Percentiles rank a stretch among this genome's conserved stretches.
phyloP scores from a whole-genome alignment of 2,888 invertebrate species.

The Cremastobaeus sp. region DNA sequence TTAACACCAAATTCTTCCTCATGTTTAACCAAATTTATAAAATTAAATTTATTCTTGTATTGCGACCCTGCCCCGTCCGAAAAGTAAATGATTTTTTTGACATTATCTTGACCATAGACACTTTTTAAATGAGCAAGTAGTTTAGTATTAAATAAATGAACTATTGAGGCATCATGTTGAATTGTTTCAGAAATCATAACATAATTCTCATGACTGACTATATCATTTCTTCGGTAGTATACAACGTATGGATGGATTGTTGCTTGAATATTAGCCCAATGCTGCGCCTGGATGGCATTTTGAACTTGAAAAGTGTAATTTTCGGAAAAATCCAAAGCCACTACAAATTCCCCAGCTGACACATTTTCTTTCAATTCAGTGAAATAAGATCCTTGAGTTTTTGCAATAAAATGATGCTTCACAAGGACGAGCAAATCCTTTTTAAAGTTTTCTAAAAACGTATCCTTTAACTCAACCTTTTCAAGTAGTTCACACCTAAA shows the following conservation, averaged over 20 bases:
- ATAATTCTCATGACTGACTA: not conserved
- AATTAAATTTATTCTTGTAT: not conserved
- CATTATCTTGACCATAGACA: not conserved
- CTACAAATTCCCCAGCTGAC: not conserved
- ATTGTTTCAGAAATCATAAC: not conserved
- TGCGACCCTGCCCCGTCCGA: not conserved
- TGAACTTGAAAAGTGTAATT: not conserved
- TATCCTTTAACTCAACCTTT: conserved; percentile 11
- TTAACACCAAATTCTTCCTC: not conserved
- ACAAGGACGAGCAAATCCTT: conserved; percentile 15
- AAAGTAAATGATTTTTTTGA: conserved; percentile 1
- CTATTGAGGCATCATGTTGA: not conserved
- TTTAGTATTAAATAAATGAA: not conserved
- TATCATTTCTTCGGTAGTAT: not conserved
- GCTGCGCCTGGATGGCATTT: not conserved
- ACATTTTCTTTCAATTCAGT: not conserved
- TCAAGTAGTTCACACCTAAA: not conserved
- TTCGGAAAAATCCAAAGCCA: not conserved
- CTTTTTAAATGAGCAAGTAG: not conserved
- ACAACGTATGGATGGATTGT: not conserved
- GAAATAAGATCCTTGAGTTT: conserved; percentile 23
- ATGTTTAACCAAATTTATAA: not conserved
- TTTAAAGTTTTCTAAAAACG: conserved; percentile 10
- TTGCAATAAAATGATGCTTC: conserved; percentile 34
- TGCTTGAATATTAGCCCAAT: not conserved